Evolutionary conservation across 2,888 invertebrate species (phyloP).

Genomic region (Cephus rjabovi): DNA sequence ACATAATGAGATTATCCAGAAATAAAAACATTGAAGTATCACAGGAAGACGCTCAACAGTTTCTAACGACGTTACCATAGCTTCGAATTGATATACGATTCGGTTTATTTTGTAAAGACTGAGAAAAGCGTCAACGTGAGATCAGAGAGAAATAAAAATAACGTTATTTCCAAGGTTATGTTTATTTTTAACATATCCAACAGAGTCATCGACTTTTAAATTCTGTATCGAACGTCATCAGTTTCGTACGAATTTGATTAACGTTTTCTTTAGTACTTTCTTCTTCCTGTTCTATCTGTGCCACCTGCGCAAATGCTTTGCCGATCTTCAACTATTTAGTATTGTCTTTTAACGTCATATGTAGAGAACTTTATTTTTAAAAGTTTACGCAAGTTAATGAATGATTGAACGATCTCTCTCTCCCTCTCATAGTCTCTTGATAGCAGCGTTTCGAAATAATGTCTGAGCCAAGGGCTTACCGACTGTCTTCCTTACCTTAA

Average conservation of each 20-base stretch:
- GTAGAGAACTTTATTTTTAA: not conserved
- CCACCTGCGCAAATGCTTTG: not conserved
- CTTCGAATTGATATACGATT: not conserved
- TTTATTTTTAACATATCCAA: conserved; percentile 37
- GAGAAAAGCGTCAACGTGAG: not conserved
- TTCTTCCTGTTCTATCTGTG: not conserved
- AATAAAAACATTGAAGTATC: not conserved
- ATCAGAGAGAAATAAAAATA: conserved; percentile 23
- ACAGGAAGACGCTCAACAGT: not conserved
- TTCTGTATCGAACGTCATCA: conserved; percentile 7
- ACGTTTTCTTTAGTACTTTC: not conserved
- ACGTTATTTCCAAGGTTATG: conserved; percentile 38
- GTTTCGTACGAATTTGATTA: not conserved
- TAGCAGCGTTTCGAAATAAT: not conserved
- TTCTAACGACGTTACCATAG: not conserved
- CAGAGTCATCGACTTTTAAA: conserved; percentile 5
- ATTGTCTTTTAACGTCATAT: not conserved
- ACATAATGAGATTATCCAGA: not conserved
- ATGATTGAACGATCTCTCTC: not conserved
- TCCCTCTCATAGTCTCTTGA: not conserved
- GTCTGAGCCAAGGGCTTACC: not conserved
- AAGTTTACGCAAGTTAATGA: not conserved
- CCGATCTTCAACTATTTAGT: not conserved
- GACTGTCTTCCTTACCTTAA: not conserved
- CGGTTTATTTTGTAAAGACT: not conserved